Percentiles rank a stretch among this genome's conserved stretches.
Conservation (phyloP, 2,113 vertebrate species). For the Etia nguti region DNA sequence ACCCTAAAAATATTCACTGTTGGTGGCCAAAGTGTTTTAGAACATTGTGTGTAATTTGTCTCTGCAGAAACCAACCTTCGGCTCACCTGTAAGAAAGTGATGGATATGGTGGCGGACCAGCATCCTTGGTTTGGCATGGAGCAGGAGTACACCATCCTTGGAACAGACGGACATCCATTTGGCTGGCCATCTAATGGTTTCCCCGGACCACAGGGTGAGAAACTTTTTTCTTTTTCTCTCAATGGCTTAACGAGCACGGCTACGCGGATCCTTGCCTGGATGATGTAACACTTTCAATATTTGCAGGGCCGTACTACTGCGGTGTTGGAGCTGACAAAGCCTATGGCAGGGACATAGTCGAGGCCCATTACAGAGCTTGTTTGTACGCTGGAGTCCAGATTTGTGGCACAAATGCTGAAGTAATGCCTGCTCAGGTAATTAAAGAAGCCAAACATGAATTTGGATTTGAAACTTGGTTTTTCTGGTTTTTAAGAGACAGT, state of each 20-base stretch:
- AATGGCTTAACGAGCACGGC: rapidly evolving
- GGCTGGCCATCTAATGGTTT: constrained; percentile 98
- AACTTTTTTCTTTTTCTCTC: rapidly evolving
- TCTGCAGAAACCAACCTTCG: constrained; percentile 87
- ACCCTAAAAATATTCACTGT: background rate
- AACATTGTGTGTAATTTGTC: background rate
- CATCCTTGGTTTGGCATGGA: constrained; percentile 98
- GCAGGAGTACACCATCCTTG: constrained; percentile 93
- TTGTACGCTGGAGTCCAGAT: constrained; percentile 92
- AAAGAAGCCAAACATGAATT: background rate
- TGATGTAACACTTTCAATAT: background rate
- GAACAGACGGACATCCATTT: constrained; percentile 92
- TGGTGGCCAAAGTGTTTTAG: background rate
- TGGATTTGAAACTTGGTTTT: background rate
- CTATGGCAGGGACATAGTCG: constrained; percentile 91
- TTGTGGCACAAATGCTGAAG: constrained; percentile 95
- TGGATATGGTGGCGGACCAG: constrained; percentile 88
- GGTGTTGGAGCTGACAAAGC: constrained; percentile 95
- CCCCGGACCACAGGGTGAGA: constrained; percentile 90
- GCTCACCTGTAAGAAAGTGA: constrained; percentile 82
- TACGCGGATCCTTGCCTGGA: background rate
- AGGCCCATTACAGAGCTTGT: constrained; percentile 94
- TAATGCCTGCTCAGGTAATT: constrained; percentile 95
- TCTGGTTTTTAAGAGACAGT: background rate
- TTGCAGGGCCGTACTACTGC: constrained; percentile 93